phyloP scores from a whole-genome alignment of 2,797 vertebrate genomes.

The Acanthiza pusilla region DNA sequence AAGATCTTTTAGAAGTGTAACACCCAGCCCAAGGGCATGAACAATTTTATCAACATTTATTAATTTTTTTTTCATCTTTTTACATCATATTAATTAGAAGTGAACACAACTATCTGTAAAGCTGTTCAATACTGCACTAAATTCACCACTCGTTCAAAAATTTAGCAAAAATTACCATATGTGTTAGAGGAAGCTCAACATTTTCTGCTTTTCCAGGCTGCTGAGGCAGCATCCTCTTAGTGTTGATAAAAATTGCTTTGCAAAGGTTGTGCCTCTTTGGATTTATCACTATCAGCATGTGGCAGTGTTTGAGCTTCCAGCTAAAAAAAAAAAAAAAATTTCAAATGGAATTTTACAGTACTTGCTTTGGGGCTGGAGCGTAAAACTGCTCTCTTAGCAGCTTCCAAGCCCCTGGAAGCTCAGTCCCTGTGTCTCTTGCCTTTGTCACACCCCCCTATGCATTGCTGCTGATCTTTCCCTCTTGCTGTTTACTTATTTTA shows the following conservation, averaged over 20 bases:
- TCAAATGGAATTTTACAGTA: slow-evolving; percentile 77
- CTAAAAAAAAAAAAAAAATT: slow-evolving; percentile 61
- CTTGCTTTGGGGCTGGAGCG: slow-evolving; percentile 71
- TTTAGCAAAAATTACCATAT: slow-evolving; percentile 36
- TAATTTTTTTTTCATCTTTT: neutral
- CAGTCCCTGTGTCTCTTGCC: neutral
- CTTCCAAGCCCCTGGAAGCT: slow-evolving; percentile 39
- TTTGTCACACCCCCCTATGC: neutral
- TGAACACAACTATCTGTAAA: neutral
- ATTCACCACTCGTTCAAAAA: neutral
- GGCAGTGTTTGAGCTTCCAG: slow-evolving; percentile 74
- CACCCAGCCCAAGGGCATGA: neutral
- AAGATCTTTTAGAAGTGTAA: neutral
- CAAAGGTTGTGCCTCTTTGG: slow-evolving; percentile 71
- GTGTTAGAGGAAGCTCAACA: neutral
- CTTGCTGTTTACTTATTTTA: slow-evolving; percentile 5
- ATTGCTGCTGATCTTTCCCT: neutral
- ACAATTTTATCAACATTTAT: neutral
- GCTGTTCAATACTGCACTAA: neutral
- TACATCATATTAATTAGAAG: neutral
- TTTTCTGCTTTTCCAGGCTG: slow-evolving; percentile 57
- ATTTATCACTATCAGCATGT: slow-evolving; percentile 80
- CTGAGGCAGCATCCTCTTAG: slow-evolving; percentile 70
- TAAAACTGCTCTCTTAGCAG: slow-evolving; percentile 69
- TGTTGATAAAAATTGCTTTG: slow-evolving; percentile 74